Evolutionary conservation across 2,113 vertebrate species (phyloP).

Genomic region (Myiagra hebetior): DNA sequence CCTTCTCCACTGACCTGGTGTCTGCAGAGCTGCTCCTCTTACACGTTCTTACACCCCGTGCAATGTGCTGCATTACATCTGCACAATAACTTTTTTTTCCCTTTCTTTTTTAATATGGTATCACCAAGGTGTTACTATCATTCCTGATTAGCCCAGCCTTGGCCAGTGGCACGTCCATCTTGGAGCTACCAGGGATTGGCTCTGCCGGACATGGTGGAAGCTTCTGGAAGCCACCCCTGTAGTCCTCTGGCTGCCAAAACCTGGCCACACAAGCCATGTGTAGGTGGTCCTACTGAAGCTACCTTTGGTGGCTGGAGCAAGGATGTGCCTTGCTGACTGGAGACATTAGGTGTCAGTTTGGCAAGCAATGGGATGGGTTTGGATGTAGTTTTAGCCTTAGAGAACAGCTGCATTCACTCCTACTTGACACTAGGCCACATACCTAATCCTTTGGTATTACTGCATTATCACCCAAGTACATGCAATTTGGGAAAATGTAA

Average conservation of each 20-base stretch:
- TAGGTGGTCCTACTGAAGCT: background rate
- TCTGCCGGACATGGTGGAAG: background rate
- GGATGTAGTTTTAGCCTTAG: background rate
- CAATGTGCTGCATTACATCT: no score
- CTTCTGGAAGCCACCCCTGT: background rate
- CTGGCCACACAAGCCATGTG: background rate
- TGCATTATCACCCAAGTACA: background rate
- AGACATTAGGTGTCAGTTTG: background rate
- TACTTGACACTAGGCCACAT: background rate
- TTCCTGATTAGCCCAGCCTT: background rate
- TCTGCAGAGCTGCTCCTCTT: background rate
- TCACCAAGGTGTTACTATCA: fast-evolving
- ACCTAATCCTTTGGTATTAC: constrained; percentile 5
- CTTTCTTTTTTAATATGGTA: background rate
- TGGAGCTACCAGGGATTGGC: background rate
- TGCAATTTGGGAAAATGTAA: background rate
- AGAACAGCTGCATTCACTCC: constrained; percentile 11
- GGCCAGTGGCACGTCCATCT: background rate
- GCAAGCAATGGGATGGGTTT: background rate
- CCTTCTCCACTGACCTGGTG: background rate
- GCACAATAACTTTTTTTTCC: fast-evolving
- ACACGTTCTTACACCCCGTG: background rate
- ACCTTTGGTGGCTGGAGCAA: background rate
- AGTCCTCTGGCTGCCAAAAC: background rate
- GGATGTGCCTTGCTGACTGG: background rate